phyloP scores from a whole-genome alignment of 2,888 invertebrate genomes.

The Stenichneumon culpator region DNA sequence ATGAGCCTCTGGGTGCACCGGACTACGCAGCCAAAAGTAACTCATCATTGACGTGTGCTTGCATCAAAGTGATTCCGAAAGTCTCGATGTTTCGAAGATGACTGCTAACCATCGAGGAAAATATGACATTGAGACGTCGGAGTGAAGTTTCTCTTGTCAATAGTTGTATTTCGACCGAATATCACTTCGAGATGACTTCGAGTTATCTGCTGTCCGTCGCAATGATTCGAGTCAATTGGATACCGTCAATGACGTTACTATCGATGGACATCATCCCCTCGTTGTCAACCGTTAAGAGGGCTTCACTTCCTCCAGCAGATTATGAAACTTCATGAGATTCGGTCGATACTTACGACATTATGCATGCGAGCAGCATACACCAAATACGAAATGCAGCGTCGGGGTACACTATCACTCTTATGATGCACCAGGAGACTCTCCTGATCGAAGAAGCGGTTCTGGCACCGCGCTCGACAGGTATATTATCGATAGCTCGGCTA shows the following conservation, averaged over 20 bases:
- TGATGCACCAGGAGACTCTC: constrained; percentile 43
- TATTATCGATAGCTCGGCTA: constrained; percentile 70
- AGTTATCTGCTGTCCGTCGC: background rate
- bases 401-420: constrained; percentile 49
- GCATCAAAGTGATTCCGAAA: constrained; percentile 20
- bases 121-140: background rate
- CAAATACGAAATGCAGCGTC: constrained; percentile 46
- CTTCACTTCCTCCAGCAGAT: constrained; percentile 28
- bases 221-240: constrained; percentile 22
- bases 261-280: constrained; percentile 16
- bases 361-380: background rate
- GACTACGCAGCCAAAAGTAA: constrained; percentile 36
- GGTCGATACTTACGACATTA: constrained; percentile 8
- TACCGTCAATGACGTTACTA: constrained; percentile 11
- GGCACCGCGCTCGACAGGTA: constrained; percentile 67
- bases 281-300: constrained; percentile 26
- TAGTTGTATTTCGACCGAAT: background rate
- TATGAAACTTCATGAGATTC: constrained; percentile 47
- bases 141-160: background rate
- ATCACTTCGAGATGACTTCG: background rate
- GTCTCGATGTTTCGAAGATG: background rate
- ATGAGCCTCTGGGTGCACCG: background rate
- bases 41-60: constrained; percentile 39
- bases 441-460: constrained; percentile 52
- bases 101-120: background rate